Conservation (phyloP, 2,888 invertebrate genomes). For the Andrena trimmerana region DNA sequence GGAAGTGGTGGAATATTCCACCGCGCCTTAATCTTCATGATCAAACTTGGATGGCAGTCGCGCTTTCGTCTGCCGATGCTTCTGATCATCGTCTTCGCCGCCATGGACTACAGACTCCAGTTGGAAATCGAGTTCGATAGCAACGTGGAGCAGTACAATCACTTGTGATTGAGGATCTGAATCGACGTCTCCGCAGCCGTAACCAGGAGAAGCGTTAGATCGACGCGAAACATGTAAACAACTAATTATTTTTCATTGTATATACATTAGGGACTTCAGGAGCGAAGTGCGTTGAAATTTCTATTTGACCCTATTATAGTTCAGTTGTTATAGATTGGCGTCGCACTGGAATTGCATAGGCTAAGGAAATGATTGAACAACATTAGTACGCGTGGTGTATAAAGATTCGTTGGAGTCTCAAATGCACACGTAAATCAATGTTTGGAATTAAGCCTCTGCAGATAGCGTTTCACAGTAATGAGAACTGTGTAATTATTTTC, state of each 20-base stretch:
- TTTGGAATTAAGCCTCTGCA: background rate
- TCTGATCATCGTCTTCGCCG: constrained; percentile 88
- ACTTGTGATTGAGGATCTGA: constrained; percentile 42
- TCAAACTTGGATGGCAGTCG: constrained; percentile 90
- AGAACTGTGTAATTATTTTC: background rate
- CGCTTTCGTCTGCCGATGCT: constrained; percentile 89
- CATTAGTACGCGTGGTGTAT: background rate
- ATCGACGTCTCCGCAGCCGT: background rate
- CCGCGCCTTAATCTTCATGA: constrained; percentile 88
- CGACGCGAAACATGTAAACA: background rate
- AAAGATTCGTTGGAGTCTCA: background rate
- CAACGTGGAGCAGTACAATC: constrained; percentile 58
- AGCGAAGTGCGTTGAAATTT: constrained; percentile 29
- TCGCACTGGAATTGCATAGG: constrained; percentile 9
- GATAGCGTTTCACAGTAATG: background rate
- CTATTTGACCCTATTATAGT: background rate
- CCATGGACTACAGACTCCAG: constrained; percentile 89
- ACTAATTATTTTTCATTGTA: constrained; percentile 28
- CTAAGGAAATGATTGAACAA: background rate
- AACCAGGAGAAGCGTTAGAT: background rate
- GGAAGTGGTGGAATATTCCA: constrained; percentile 83
- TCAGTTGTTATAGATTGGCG: background rate
- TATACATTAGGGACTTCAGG: background rate
- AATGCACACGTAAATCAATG: background rate
- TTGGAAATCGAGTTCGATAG: constrained; percentile 86